Evolutionary conservation across 92 coral and sea anemone genomes (phyloP), one percentile per base, ranked within the genome.

Genomic region (Zoanthus sociatus): DNA sequence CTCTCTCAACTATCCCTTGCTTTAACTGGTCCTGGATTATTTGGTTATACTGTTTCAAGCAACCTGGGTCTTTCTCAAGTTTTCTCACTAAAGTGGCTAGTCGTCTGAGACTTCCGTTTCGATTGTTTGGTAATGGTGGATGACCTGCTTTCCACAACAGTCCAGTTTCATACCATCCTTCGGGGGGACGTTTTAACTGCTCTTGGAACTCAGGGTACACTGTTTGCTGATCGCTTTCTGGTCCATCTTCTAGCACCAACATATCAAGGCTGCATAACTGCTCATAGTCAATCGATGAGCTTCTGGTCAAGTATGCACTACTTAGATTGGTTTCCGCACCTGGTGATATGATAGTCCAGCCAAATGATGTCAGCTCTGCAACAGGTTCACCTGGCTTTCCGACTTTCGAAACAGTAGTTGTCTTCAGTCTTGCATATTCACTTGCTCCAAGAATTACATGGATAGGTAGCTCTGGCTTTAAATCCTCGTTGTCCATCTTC

Each of bases 381-480:
- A 93, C 76, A 5, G 93, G 93, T 14, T 78, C 86, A 48, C 90
- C 93, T 0, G 89, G 92, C 21, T 84, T 56, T 32, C 95, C 93
- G 20, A 79, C 55, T 78, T 72, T 83, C 14, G 93, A 91, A 18
- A 71, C 71, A 3, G 82, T 81, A 72, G 76, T 78, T n/a, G 90
- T 92, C 88, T 92, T 89, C 63, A 92, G 84, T 71, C 79, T 88
- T 17, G 93, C 84, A 87, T 73, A 93, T 66, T 91, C 91, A 53
- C 96, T 89, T 7, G 96, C 86, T n/a, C 92, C 89, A 17, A 93
- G 94, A 54, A 93, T 88, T n/a, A 91, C 61, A 15, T 90, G 95
- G 31, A 88, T 71, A 70, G 88, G 95, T 26, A 90, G 64, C 71
- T 88, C 86, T 1, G 16, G 47, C 54, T 90, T 88, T 30, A 53